These are phyloP conservation scores for Ichneumoninae sp. DNA, from an alignment of 2,888 invertebrate genomes.

Conservation along the genomic window DNA sequence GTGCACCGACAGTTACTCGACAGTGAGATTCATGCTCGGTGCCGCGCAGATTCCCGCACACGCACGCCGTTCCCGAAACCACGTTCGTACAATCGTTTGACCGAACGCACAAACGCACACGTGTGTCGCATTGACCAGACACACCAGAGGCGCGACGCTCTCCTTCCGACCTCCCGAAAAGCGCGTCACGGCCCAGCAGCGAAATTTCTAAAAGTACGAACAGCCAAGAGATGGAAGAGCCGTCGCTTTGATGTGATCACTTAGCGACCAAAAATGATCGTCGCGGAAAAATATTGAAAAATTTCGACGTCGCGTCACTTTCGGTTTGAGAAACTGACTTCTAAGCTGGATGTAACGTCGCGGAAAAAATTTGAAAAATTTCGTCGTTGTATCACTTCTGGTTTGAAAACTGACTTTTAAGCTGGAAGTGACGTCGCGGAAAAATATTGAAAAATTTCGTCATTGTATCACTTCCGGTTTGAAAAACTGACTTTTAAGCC, in stretches of 20 bases:
- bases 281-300: no score
- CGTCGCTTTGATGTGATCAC: conserved; percentile 10
- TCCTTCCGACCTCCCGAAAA: conserved; percentile 22
- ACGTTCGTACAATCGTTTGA: conserved; percentile 31
- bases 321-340: no score
- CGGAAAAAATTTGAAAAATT: no score
- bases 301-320: no score
- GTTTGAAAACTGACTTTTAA: no score
- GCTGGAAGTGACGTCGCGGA: no score
- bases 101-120: neutral
- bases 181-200: conserved; percentile 36
- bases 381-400: no score
- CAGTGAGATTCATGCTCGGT: conserved; percentile 43
- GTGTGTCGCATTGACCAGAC: neutral
- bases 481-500: no score
- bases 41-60: neutral
- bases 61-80: neutral
- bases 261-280: neutral
- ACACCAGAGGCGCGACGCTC: conserved; percentile 31
- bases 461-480: no score
- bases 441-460: no score
- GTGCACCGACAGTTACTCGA: conserved; percentile 36
- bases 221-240: conserved; percentile 6
- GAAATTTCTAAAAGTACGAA: conserved; percentile 26
- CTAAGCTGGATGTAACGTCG: no score